A percentile compares a stretch with the other conserved stretches of the same genome.
phyloP scores from a whole-genome alignment of 2,797 vertebrate genomes.

The Sandelia bainsii region DNA sequence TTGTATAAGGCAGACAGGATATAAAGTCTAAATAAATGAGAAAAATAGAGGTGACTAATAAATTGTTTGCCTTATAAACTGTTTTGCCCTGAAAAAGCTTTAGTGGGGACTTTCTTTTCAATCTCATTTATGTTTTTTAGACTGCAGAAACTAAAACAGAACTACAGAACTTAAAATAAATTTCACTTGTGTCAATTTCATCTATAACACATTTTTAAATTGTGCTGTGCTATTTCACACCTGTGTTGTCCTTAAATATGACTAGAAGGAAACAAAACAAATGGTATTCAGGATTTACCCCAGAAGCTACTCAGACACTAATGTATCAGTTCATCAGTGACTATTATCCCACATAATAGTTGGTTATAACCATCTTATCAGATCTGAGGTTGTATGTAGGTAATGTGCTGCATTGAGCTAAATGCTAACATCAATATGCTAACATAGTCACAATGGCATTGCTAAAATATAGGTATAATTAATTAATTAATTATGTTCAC shows the following conservation, averaged over 20 bases:
- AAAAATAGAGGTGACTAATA: conserved; percentile 32
- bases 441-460: no score
- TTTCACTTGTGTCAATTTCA: background rate
- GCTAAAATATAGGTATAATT: no score
- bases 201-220: background rate
- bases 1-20: conserved; percentile 48
- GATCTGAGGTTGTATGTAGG: background rate
- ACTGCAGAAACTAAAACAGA: conserved; percentile 11
- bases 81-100: conserved; percentile 6
- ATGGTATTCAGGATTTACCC: background rate
- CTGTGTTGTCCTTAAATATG: background rate
- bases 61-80: conserved; percentile 26
- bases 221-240: no score
- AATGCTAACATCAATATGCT: no score
- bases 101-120: conserved; percentile 3
- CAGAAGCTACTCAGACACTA: background rate
- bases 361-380: no score
- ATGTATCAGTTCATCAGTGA: no score
- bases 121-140: conserved; percentile 6
- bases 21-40: conserved; percentile 36
- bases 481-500: no score
- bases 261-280: background rate
- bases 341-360: no score
- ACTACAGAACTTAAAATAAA: background rate
- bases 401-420: background rate